These are phyloP conservation scores for Brachypalpus laphriformis DNA, from an alignment of 2,888 invertebrate species.

Conservation along the genomic window DNA sequence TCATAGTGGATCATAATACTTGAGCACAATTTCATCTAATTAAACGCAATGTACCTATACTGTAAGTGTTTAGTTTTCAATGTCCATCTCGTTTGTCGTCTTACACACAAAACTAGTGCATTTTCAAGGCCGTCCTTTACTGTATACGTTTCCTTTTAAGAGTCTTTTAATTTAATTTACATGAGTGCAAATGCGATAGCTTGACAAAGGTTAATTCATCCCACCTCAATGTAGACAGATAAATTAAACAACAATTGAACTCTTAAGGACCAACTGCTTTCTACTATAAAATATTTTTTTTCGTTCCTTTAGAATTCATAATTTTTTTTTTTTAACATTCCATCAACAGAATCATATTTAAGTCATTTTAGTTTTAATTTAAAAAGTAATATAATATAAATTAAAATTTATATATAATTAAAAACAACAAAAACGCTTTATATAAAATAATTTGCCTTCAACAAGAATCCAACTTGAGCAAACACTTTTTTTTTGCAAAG, in stretches of 20 bases:
- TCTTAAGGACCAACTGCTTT: constrained; percentile 48
- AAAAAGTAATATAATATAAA: constrained; percentile 5
- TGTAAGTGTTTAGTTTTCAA: background rate
- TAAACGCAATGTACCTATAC: background rate
- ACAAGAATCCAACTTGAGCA: constrained; percentile 50
- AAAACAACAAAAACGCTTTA: constrained; percentile 58
- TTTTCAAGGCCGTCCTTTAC: constrained; percentile 37
- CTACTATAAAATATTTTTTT: background rate
- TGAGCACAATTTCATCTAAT: constrained; percentile 17
- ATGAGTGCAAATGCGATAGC: constrained; percentile 2
- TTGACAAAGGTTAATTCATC: constrained; percentile 23
- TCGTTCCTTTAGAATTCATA: background rate
- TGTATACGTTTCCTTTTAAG: background rate
- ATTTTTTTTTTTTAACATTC: background rate
- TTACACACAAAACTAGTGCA: background rate
- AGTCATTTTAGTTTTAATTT: background rate
- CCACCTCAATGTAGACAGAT: constrained; percentile 42
- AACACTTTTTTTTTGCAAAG: constrained; percentile 32
- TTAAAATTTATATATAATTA: background rate
- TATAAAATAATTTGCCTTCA: constrained; percentile 67
- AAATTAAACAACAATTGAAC: constrained; percentile 11
- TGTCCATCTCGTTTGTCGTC: background rate
- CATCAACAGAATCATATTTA: background rate
- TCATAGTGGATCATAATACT: background rate
- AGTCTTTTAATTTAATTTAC: background rate